Evolutionary conservation across 2,113 vertebrate species (phyloP).

Genomic region (Zapus hudsonius): DNA sequence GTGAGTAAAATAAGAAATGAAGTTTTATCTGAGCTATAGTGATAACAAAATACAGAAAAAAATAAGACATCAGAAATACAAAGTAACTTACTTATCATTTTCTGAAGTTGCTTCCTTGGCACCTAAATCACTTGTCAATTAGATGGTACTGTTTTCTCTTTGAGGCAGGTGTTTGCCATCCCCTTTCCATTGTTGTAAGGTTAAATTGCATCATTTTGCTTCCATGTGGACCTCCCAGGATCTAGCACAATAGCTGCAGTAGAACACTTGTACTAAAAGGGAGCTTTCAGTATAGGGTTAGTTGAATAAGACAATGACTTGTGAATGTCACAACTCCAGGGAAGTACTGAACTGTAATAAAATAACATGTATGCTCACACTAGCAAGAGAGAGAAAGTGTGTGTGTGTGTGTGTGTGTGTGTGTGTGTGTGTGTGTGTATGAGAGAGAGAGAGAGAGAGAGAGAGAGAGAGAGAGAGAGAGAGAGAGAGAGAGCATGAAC

Average conservation of each 20-base stretch:
- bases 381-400: too few species aligned
- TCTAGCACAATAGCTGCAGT: not conserved
- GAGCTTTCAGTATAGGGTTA: not conserved
- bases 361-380: not conserved
- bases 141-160: not conserved
- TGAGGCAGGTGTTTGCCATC: not conserved
- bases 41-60: not conserved
- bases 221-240: not conserved
- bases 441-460: not conserved
- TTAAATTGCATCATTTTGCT: not conserved
- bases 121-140: not conserved
- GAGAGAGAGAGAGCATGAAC: not conserved
- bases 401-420: rapidly evolving
- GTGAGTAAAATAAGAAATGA: not conserved
- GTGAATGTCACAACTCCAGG: not conserved
- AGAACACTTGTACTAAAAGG: not conserved
- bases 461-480: not conserved
- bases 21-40: not conserved
- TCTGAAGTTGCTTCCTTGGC: not conserved
- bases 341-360: not conserved
- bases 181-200: not conserved
- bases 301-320: conserved; percentile 24
- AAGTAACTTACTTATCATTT: not conserved
- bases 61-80: not conserved
- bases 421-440: too few species aligned